These are phyloP conservation scores for Zaprionus inermis DNA, from an alignment of 1,140 invertebrate genomes.

Conservation along the genomic window DNA sequence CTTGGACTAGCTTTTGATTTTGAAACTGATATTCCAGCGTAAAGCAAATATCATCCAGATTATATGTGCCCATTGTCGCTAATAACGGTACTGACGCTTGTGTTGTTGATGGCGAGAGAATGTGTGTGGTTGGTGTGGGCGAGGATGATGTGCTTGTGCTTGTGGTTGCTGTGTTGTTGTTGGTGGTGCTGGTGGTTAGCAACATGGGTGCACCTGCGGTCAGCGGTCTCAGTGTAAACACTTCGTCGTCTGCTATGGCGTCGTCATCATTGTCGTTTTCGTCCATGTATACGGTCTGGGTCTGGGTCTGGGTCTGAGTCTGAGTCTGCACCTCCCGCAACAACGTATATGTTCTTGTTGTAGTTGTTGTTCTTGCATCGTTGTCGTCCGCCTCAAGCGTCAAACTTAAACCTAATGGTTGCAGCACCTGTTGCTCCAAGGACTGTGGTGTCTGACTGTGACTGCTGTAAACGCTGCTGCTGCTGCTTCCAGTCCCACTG, in stretches of 20 bases:
- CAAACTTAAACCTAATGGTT: constrained; percentile 70
- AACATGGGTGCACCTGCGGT: constrained; percentile 44
- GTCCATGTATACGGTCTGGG: constrained; percentile 18
- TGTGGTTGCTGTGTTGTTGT: constrained; percentile 5
- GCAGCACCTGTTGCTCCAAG: constrained; percentile 81
- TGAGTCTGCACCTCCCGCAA: constrained; percentile 39
- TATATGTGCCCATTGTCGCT: constrained; percentile 57
- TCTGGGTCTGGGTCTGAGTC: constrained; percentile 13
- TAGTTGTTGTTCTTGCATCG: constrained; percentile 38
- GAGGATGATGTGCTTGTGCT: constrained; percentile 32
- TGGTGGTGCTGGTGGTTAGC: constrained; percentile 40
- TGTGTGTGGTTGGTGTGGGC: constrained; percentile 45
- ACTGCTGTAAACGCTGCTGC: constrained; percentile 50
- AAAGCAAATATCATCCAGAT: constrained; percentile 77
- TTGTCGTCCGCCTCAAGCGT: constrained; percentile 54
- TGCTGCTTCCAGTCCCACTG: constrained; percentile 33
- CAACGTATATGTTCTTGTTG: constrained; percentile 46
- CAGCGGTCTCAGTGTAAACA: constrained; percentile 46
- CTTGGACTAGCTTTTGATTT: constrained; percentile 79
- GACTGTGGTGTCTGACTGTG: constrained; percentile 31
- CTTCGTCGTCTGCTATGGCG: constrained; percentile 29
- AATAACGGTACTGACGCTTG: constrained; percentile 43
- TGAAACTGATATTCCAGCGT: constrained; percentile 78
- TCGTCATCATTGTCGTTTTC: constrained; percentile 17
- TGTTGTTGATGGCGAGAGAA: constrained; percentile 41